phyloP scores from a whole-genome alignment of 2,797 vertebrate genomes.

The Lutjanus argentimaculatus region DNA sequence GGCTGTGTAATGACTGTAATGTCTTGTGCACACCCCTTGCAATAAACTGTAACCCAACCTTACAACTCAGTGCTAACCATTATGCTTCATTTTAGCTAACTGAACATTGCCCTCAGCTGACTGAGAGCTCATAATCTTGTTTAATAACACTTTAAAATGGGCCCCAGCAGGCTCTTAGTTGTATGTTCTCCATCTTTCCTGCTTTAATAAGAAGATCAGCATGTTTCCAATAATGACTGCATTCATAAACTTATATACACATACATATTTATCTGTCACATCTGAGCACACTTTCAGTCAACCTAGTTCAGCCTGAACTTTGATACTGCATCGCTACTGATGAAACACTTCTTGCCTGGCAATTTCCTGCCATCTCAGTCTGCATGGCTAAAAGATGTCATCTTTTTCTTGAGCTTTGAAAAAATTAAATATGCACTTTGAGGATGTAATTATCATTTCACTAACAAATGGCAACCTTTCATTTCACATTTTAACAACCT shows the following conservation, averaged over 20 bases:
- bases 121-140: slow-evolving; percentile 5
- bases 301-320: not conserved
- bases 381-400: too few species aligned
- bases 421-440: too few species aligned
- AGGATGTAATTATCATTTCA: too few species aligned
- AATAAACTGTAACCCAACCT: not conserved
- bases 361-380: too few species aligned
- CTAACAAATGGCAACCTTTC: too few species aligned
- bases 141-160: slow-evolving; percentile 12
- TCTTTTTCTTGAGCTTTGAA: too few species aligned
- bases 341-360: too few species aligned
- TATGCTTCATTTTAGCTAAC: slow-evolving; percentile 35
- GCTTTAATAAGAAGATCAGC: not conserved
- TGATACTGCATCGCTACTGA: not conserved
- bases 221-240: slow-evolving; percentile 6
- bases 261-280: not conserved
- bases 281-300: not conserved
- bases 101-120: slow-evolving; percentile 21
- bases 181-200: not conserved
- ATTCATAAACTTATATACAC: too few species aligned
- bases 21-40: too few species aligned
- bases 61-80: not conserved
- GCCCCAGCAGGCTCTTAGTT: too few species aligned
- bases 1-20: too few species aligned
- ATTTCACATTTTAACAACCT: too few species aligned